Conservation (phyloP, 2,888 invertebrate species). For the Eristalinus aeneus region DNA sequence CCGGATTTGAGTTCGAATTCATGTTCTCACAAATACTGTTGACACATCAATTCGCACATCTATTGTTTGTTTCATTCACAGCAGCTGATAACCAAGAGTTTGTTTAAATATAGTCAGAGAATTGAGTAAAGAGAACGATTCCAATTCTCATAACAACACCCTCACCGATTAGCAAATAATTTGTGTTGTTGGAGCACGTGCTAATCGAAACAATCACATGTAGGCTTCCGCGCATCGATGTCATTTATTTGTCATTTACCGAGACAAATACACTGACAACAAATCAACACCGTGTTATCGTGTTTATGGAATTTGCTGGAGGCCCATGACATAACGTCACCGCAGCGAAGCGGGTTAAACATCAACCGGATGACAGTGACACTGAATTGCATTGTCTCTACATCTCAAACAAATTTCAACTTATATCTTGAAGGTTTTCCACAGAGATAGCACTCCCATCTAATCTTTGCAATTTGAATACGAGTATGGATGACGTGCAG, state of each 20-base stretch:
- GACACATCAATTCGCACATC: neutral
- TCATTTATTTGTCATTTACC: neutral
- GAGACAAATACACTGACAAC: neutral
- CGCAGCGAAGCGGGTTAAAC: neutral
- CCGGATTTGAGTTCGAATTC: slow-evolving; percentile 5
- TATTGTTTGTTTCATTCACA: neutral
- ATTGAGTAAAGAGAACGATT: neutral
- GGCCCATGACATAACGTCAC: neutral
- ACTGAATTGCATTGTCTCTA: neutral
- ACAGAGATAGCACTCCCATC: neutral
- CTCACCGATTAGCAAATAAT: neutral
- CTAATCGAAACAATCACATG: neutral
- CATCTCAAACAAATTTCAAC: too few species aligned
- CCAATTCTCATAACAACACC: neutral
- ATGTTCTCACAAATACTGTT: neutral
- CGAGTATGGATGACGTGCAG: neutral
- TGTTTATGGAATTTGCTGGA: neutral
- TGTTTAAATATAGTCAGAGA: neutral
- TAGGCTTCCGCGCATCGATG: neutral
- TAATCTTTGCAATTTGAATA: neutral
- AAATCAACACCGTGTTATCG: neutral
- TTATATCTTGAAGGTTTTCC: neutral
- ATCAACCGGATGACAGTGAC: neutral
- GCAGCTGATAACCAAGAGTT: neutral
- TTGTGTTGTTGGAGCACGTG: neutral